Evolutionary conservation across 2,888 invertebrate species (phyloP).

Genomic region (Herminia tarsipennalis): DNA sequence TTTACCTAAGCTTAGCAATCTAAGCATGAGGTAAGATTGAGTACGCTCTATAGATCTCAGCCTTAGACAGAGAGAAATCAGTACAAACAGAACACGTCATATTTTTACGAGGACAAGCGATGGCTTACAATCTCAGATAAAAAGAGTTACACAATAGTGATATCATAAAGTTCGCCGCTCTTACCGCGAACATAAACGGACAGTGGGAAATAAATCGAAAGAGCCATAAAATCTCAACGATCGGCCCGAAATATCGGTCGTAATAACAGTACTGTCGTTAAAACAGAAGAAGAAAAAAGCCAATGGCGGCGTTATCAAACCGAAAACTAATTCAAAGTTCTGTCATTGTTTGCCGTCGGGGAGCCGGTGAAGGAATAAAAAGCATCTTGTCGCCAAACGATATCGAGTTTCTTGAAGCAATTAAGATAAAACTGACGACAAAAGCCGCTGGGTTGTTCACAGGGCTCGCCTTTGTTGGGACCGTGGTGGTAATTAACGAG

Average conservation of each 20-base stretch:
- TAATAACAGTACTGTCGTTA: constrained; percentile 64
- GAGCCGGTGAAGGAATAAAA: constrained; percentile 73
- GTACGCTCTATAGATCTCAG: too few species aligned
- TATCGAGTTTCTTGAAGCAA: constrained; percentile 83
- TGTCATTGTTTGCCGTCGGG: constrained; percentile 75
- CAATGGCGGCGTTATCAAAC: constrained; percentile 70
- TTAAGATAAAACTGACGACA: constrained; percentile 82
- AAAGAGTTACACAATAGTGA: constrained; percentile 46
- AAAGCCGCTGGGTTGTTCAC: constrained; percentile 65
- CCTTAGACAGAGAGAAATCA: constrained; percentile 21
- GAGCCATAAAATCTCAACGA: constrained; percentile 59
- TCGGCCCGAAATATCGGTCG: constrained; percentile 59
- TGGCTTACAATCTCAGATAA: constrained; percentile 41
- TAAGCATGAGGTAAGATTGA: too few species aligned
- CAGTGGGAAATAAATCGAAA: constrained; percentile 54
- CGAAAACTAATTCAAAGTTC: constrained; percentile 81
- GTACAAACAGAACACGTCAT: constrained; percentile 25
- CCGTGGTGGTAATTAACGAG: constrained; percentile 68
- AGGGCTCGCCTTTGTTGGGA: constrained; percentile 58
- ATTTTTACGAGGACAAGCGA: constrained; percentile 30
- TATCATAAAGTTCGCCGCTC: constrained; percentile 41
- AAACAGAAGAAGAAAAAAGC: constrained; percentile 60
- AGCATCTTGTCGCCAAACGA: constrained; percentile 81
- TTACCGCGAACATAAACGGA: constrained; percentile 47
- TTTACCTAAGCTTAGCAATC: too few species aligned